phyloP scores from a whole-genome alignment of 2,113 vertebrate species.

The Balaeniceps rex region DNA sequence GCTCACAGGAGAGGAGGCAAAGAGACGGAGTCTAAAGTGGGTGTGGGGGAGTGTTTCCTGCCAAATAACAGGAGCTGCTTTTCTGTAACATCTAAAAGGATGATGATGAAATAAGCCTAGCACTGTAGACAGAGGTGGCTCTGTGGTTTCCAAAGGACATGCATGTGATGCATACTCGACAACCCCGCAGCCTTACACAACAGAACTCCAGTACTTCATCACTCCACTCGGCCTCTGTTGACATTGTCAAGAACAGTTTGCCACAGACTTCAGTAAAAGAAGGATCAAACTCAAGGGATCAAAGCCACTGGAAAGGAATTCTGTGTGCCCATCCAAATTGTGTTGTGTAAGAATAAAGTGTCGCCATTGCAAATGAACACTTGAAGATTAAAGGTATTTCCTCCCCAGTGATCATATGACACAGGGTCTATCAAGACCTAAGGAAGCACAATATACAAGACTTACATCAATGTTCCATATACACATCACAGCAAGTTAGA shows the following conservation, averaged over 20 bases:
- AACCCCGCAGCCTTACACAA: neutral
- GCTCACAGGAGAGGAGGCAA: neutral
- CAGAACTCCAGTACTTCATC: neutral
- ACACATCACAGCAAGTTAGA: neutral
- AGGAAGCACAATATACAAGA: neutral
- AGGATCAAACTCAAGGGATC: neutral
- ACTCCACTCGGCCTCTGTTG: neutral
- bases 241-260: neutral
- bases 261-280: neutral
- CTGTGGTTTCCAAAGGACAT: neutral
- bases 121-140: neutral
- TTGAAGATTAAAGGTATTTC: neutral
- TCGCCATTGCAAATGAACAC: neutral
- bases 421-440: neutral
- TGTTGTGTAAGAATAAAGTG: neutral
- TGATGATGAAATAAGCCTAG: neutral
- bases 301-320: neutral
- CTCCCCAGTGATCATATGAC: neutral
- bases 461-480: neutral
- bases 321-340: neutral
- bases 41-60: neutral
- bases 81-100: neutral
- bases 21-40: neutral
- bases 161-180: neutral
- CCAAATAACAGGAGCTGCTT: neutral